Conservation (phyloP, 2,113 vertebrate genomes). For the Hyla sarda region DNA sequence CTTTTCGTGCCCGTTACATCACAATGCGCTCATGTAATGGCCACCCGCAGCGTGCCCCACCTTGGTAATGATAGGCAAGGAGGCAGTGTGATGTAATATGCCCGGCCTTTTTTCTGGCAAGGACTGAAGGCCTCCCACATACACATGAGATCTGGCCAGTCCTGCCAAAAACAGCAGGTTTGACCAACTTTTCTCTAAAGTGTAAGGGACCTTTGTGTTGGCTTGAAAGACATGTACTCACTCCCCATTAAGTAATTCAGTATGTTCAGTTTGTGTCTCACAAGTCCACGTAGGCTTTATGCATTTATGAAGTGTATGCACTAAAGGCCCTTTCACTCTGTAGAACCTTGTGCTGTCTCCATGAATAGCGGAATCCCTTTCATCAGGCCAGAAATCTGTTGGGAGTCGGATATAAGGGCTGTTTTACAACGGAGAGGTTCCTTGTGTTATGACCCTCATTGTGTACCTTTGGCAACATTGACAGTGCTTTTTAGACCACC, state of each 20-base stretch:
- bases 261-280: not conserved
- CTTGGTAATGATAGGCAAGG: too few species aligned
- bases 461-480: not conserved
- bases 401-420: not conserved
- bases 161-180: too few species aligned
- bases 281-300: not conserved
- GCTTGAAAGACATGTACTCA: not conserved
- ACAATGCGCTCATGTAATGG: too few species aligned
- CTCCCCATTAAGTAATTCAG: not conserved
- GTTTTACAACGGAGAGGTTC: too few species aligned
- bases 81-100: too few species aligned
- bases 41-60: too few species aligned
- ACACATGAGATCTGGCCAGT: too few species aligned
- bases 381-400: not conserved
- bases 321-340: not conserved
- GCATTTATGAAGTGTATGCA: not conserved
- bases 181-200: too few species aligned
- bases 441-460: not conserved
- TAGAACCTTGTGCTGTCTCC: not conserved
- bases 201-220: not conserved
- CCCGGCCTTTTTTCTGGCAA: too few species aligned
- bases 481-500: slow-evolving; percentile 9
- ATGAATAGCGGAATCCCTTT: not conserved
- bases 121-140: too few species aligned
- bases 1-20: too few species aligned